Evolutionary conservation across 2,113 vertebrate genomes (phyloP).

Genomic region (Seriola aureovittata): DNA sequence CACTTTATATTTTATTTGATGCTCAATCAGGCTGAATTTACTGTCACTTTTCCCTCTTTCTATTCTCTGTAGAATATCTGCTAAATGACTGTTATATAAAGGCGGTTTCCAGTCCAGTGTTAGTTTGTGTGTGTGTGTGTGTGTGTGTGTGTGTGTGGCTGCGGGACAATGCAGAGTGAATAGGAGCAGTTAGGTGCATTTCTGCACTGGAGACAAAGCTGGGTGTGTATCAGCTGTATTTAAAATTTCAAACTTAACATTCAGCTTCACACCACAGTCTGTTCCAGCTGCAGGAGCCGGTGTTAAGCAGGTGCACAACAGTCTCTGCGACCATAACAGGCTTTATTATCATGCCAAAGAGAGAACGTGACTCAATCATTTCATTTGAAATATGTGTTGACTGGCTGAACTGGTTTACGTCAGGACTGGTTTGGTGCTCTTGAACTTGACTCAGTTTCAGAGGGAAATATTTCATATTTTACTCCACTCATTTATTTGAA

Average conservation of each 20-base stretch:
- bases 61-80: constrained; percentile 14
- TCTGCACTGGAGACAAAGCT: neutral
- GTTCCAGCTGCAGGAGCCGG: neutral
- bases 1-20: constrained; percentile 67
- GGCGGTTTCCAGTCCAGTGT: constrained; percentile 19
- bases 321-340: neutral
- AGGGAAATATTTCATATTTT: no score
- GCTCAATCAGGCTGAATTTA: constrained; percentile 74
- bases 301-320: neutral
- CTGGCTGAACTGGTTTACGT: neutral
- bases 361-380: neutral
- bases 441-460: no score
- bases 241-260: neutral
- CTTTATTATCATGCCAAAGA: neutral
- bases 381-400: neutral
- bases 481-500: no score
- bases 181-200: neutral
- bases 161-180: neutral
- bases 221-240: neutral
- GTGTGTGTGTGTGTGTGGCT: neutral
- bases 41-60: constrained; percentile 31
- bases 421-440: neutral
- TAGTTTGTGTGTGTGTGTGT: no score
- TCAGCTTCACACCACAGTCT: neutral
- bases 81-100: constrained; percentile 17